phyloP scores from a whole-genome alignment of 2,113 vertebrate genomes.

The Shinisaurus crocodilurus region DNA sequence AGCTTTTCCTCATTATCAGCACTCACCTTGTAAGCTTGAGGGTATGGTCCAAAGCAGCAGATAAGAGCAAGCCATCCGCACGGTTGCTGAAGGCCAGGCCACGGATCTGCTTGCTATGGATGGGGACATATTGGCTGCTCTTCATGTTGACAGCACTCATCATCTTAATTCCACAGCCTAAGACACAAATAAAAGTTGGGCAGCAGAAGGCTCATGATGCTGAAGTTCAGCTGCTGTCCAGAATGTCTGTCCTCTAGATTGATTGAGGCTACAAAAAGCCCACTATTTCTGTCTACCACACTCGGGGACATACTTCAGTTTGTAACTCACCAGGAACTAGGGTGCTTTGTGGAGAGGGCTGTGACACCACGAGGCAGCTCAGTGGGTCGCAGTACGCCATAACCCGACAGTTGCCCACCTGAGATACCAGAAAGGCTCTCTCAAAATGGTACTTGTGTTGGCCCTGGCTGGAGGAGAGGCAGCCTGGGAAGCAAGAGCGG shows the following conservation, averaged over 20 bases:
- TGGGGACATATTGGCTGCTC: conserved; percentile 92
- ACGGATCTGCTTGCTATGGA: conserved; percentile 93
- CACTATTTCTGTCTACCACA: not conserved
- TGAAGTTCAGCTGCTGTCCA: not conserved
- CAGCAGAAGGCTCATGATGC: rapidly evolving
- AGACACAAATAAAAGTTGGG: conserved; percentile 12
- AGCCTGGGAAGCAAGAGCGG: conserved; percentile 1
- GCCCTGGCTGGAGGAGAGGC: conserved; percentile 73
- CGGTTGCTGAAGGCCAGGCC: conserved; percentile 87
- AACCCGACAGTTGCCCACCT: conserved; percentile 88
- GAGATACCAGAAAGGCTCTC: conserved; percentile 88
- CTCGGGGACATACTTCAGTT: not conserved
- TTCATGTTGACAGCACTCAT: conserved; percentile 90
- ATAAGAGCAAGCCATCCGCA: conserved; percentile 88
- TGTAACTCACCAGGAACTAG: conserved; percentile 88
- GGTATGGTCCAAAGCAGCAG: conserved; percentile 91
- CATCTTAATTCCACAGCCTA: conserved; percentile 97
- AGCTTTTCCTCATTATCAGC: not conserved
- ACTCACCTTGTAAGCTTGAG: conserved; percentile 95
- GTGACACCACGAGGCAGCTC: conserved; percentile 90
- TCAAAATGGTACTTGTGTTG: conserved; percentile 84
- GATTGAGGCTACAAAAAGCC: too few relatives aligned
- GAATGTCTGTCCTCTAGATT: too few relatives aligned
- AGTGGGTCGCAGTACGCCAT: conserved; percentile 86
- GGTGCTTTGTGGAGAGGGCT: conserved; percentile 89